phyloP scores from a whole-genome alignment of 2,888 invertebrate genomes.

The Trichogramma dendrolimi region DNA sequence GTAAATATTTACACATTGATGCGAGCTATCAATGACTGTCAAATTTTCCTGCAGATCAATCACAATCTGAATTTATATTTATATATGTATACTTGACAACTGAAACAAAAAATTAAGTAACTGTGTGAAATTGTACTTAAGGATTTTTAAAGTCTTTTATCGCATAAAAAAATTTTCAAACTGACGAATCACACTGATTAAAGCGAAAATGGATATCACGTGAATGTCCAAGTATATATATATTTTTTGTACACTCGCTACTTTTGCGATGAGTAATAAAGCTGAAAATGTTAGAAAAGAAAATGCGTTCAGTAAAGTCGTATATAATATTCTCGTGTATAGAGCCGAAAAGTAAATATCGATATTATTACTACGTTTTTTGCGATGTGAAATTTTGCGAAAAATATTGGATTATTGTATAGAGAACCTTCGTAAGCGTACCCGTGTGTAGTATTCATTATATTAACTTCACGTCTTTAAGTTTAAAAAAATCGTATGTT shows the following conservation, averaged over 20 bases:
- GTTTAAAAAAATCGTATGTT: too few relatives aligned
- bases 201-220: slow-evolving; percentile 9
- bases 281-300: slow-evolving; percentile 7
- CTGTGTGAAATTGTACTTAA: slow-evolving; percentile 18
- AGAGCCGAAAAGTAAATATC: neutral
- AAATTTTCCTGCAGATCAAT: neutral
- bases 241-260: slow-evolving; percentile 6
- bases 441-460: slow-evolving; percentile 8
- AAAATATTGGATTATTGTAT: too few relatives aligned
- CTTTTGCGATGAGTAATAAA: slow-evolving; percentile 17
- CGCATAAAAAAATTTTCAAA: neutral
- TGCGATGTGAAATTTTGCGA: too few relatives aligned
- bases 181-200: slow-evolving; percentile 6
- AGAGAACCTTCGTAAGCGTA: slow-evolving; percentile 14
- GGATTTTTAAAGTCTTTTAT: slow-evolving; percentile 3
- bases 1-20: too few relatives aligned
- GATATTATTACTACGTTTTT: too few relatives aligned
- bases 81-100: neutral
- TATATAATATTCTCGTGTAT: neutral
- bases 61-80: neutral
- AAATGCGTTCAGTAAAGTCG: slow-evolving; percentile 17
- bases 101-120: too few relatives aligned
- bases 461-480: too few relatives aligned
- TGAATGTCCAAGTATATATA: slow-evolving; percentile 6
- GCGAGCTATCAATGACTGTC: too few relatives aligned